A percentile compares a stretch with the other conserved stretches of the same genome.
phyloP scores from a whole-genome alignment of 2,888 invertebrate species.

The Rugalucina vietnamica region DNA sequence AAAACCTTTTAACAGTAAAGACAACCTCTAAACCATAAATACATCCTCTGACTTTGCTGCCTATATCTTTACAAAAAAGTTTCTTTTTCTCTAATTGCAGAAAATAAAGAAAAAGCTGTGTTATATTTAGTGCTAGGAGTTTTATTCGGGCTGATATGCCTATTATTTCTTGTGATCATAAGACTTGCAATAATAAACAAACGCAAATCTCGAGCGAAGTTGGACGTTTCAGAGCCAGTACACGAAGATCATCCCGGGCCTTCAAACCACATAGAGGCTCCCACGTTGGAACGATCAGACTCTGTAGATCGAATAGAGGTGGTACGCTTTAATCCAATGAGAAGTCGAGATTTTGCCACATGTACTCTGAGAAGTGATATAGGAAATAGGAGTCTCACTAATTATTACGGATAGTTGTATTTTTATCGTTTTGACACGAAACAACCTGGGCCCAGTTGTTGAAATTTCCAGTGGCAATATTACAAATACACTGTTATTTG shows the following conservation, averaged over 20 bases:
- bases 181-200: slow-evolving; percentile 73
- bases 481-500: too few relatives aligned
- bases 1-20: too few relatives aligned
- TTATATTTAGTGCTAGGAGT: slow-evolving; percentile 79
- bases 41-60: too few relatives aligned
- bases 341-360: slow-evolving; percentile 65
- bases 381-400: slow-evolving; percentile 72
- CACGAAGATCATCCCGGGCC: slow-evolving; percentile 70
- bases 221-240: slow-evolving; percentile 78
- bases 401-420: slow-evolving; percentile 68
- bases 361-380: slow-evolving; percentile 72
- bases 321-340: slow-evolving; percentile 76
- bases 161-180: slow-evolving; percentile 75
- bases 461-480: too few relatives aligned
- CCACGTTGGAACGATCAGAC: slow-evolving; percentile 74
- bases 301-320: slow-evolving; percentile 80
- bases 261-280: slow-evolving; percentile 70
- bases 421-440: too few relatives aligned
- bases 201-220: slow-evolving; percentile 71
- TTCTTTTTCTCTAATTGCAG: slow-evolving; percentile 66
- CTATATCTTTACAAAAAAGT: background rate
- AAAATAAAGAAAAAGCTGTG: slow-evolving; percentile 76
- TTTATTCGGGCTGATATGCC: slow-evolving; percentile 73
- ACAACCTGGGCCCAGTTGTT: too few relatives aligned
- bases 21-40: too few relatives aligned